These are phyloP conservation scores for Colaptes auratus DNA, from an alignment of 2,113 vertebrate species.

Conservation along the genomic window DNA sequence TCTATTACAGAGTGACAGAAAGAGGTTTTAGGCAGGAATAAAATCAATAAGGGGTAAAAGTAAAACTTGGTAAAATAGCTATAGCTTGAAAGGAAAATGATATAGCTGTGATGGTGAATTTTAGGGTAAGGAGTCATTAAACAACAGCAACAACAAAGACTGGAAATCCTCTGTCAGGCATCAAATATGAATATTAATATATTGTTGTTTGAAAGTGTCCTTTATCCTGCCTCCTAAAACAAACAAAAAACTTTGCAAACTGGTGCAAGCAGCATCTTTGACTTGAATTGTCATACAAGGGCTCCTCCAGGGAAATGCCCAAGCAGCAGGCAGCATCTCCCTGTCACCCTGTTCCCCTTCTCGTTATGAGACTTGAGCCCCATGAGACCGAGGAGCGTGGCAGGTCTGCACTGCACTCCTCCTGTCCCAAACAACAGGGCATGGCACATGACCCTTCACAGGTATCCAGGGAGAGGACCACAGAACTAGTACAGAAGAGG, in stretches of 20 bases:
- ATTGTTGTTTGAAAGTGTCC: background rate
- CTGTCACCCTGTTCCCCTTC: background rate
- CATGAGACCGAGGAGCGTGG: background rate
- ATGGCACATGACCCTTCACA: no score
- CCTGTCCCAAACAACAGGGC: background rate
- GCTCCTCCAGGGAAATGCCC: background rate
- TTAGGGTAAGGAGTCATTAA: background rate
- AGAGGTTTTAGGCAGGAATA: slow-evolving; percentile 63
- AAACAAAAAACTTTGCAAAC: background rate
- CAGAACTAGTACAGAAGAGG: background rate
- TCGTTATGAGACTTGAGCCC: background rate
- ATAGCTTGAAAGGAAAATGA: slow-evolving; percentile 4
- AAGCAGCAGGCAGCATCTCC: background rate
- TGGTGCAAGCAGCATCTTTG: background rate
- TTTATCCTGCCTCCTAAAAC: background rate
- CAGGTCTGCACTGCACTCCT: background rate
- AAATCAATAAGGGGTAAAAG: slow-evolving; percentile 53
- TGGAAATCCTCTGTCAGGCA: background rate
- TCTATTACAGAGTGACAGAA: slow-evolving; percentile 55
- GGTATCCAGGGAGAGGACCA: background rate
- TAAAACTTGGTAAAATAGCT: slow-evolving; percentile 24
- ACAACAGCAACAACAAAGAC: background rate
- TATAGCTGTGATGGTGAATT: background rate
- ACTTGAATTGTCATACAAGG: background rate
- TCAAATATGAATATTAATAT: background rate